Conservation (phyloP, 2,888 invertebrate genomes). For the Aphrophora alni region DNA sequence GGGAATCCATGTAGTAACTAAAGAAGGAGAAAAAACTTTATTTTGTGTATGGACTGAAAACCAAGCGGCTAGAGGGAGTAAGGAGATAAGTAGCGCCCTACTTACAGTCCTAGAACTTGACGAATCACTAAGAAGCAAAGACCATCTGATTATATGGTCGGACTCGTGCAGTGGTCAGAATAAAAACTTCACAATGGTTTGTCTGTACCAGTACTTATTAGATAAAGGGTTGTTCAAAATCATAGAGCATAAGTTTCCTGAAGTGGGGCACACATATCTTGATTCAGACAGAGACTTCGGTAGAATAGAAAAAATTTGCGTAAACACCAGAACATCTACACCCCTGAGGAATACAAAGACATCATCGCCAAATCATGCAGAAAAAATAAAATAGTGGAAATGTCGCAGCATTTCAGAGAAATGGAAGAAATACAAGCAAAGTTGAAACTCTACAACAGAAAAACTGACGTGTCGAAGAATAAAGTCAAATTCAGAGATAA, state of each 20-base stretch:
- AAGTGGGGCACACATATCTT: no score
- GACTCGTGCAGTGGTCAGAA: conserved; percentile 41
- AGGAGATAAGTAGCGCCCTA: conserved; percentile 39
- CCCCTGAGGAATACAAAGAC: conserved; percentile 52
- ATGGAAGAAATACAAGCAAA: background rate
- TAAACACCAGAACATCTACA: conserved; percentile 49
- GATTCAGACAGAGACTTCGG: conserved; percentile 55
- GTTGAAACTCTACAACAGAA: conserved; percentile 30
- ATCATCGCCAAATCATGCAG: conserved; percentile 48
- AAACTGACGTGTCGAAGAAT: conserved; percentile 18
- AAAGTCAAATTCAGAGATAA: conserved; percentile 27
- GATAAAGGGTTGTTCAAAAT: conserved; percentile 51
- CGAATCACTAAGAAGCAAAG: conserved; percentile 26
- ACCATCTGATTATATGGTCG: conserved; percentile 49
- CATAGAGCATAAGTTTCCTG: conserved; percentile 54
- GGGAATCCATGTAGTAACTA: no score
- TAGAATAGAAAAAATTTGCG: conserved; percentile 52
- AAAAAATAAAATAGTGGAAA: conserved; percentile 47
- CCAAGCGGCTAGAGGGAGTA: conserved; percentile 40
- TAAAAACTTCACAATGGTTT: conserved; percentile 31
- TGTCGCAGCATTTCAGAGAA: conserved; percentile 46
- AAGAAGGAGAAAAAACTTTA: conserved; percentile 15
- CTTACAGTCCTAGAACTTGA: conserved; percentile 32
- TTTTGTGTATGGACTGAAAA: conserved; percentile 48
- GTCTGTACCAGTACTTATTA: conserved; percentile 42